A percentile compares a stretch with the other conserved stretches of the same genome.
Conservation (phyloP, 2,113 vertebrate species). For the Sylvia atricapilla region DNA sequence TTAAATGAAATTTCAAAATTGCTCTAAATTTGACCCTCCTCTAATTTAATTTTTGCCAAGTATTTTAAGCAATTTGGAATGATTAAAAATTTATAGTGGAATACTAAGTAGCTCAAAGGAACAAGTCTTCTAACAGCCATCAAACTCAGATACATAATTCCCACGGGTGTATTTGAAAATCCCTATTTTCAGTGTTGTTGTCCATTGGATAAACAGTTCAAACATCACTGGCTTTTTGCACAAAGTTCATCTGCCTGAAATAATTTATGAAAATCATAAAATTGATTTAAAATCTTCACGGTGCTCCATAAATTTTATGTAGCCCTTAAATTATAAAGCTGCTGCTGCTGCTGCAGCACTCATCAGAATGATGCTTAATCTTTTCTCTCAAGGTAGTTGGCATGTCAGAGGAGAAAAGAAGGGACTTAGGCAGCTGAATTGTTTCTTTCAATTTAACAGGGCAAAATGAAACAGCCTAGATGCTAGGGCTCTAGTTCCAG, state of each 20-base stretch:
- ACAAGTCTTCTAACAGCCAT: neutral
- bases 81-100: neutral
- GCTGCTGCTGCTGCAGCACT: neutral
- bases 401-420: neutral
- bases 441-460: slow-evolving; percentile 43
- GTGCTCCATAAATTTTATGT: slow-evolving; percentile 33
- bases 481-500: neutral
- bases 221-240: neutral
- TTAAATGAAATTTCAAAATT: neutral
- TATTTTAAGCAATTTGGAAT: neutral
- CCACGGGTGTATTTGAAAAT: slow-evolving; percentile 2
- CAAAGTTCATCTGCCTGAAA: neutral
- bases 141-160: neutral
- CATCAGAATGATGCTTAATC: neutral
- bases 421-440: neutral
- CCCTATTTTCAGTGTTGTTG: neutral
- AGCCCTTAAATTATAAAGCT: slow-evolving; percentile 22
- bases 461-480: slow-evolving; percentile 20
- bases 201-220: neutral
- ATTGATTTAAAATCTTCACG: slow-evolving; percentile 39
- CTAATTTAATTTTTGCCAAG: neutral
- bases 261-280: slow-evolving; percentile 53
- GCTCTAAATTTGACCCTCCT: neutral
- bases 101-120: neutral
- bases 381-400: neutral